phyloP scores from a whole-genome alignment of 1,140 invertebrate species.

The Leptinotarsa defecta region DNA sequence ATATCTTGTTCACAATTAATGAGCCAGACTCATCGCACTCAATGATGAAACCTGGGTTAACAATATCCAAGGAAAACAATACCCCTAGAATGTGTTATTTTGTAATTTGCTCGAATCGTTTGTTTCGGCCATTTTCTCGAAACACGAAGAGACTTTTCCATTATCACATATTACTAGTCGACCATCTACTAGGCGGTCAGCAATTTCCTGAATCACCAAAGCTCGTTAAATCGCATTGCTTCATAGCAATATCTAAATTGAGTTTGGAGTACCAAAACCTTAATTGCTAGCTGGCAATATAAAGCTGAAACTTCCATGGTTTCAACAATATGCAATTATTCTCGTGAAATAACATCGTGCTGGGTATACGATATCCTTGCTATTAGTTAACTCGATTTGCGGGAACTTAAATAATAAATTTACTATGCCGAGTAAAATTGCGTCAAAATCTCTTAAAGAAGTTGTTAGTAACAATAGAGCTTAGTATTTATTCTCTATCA shows the following conservation, averaged over 20 bases:
- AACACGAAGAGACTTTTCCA: constrained; percentile 2
- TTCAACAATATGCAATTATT: constrained; percentile 6
- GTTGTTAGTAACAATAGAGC: too few species aligned
- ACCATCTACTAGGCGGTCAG: background rate
- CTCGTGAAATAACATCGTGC: background rate
- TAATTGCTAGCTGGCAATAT: constrained; percentile 2
- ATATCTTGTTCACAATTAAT: too few species aligned
- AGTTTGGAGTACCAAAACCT: background rate
- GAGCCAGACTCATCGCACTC: too few species aligned
- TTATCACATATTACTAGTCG: constrained; percentile 6
- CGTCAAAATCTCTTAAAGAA: too few species aligned
- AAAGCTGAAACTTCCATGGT: background rate
- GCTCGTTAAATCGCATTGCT: constrained; percentile 1
- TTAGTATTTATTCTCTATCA: too few species aligned
- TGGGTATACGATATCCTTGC: background rate
- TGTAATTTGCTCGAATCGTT: background rate
- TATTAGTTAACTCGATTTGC: too few species aligned
- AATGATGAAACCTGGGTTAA: too few species aligned
- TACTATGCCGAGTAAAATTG: too few species aligned
- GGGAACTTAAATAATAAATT: too few species aligned
- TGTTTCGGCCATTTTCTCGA: background rate
- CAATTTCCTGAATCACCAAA: background rate
- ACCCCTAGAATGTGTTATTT: background rate
- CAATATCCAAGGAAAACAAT: background rate
- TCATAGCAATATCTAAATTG: background rate